These are phyloP conservation scores for Oreochromis aureus DNA, from an alignment of 2,113 vertebrate genomes.

Conservation along the genomic window DNA sequence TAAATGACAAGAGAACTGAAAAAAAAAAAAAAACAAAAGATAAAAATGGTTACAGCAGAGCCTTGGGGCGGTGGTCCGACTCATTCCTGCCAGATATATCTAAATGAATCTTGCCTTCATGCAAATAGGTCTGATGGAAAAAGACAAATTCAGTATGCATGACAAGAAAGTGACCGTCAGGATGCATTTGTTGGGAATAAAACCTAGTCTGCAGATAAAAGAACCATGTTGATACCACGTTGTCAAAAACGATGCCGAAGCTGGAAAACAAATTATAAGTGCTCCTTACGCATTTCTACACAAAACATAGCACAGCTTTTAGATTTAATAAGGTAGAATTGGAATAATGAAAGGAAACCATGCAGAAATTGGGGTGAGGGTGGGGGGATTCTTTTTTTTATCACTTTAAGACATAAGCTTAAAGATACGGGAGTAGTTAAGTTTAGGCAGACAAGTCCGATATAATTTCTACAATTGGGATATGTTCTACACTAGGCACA, in stretches of 20 bases:
- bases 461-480: conserved; percentile 36
- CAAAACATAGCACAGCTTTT: background rate
- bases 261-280: background rate
- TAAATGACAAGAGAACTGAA: background rate
- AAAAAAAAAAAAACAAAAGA: background rate
- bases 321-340: conserved; percentile 25
- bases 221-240: background rate
- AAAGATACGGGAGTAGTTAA: background rate
- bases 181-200: background rate
- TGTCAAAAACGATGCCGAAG: background rate
- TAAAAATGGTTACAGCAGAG: background rate
- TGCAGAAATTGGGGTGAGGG: background rate
- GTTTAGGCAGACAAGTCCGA: conserved; percentile 12
- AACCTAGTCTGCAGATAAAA: conserved; percentile 12
- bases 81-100: conserved; percentile 4
- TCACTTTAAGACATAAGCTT: conserved; percentile 27
- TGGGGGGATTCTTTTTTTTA: background rate
- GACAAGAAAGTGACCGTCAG: background rate
- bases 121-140: background rate
- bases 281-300: background rate
- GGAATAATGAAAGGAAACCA: conserved; percentile 38
- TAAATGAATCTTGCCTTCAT: conserved; percentile 22
- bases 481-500: background rate
- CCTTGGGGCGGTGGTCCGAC: background rate
- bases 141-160: background rate